Evolutionary conservation across 2,113 vertebrate species (phyloP), one percentile per base, ranked within the genome.

Genomic region (Amia ocellicauda): DNA sequence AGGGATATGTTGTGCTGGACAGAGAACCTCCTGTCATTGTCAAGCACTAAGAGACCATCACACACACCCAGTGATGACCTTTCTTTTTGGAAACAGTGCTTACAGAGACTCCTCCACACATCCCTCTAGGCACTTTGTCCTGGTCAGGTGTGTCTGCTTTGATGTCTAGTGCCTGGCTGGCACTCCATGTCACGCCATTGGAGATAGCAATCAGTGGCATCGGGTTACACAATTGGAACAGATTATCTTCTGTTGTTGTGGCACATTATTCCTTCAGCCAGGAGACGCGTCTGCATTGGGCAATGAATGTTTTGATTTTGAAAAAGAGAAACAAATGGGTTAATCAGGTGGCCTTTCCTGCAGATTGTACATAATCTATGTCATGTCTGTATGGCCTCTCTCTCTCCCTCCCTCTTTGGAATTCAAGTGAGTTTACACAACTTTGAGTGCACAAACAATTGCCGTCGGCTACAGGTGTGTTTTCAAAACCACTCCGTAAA

Each of bases 401-500:
- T 24, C 19, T 53, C 51, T 53, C 51, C 9, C 26, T 53, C 10
- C 22, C 20, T 49, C 17, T 50, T 16, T 19, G 3, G 47, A 50
- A 17, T 17, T 17, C 20, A 22, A 7, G 20, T 17, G 47, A 50
- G 20, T 50, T 22, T 50, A 50, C 17, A 50, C 47, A 50, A 50
- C 31, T n/a, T n/a, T n/a, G n/a, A n/a, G n/a, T n/a, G 31, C 31
- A 36, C 31, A 36, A 36, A 36, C 31, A 36, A 11, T 51, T 1
- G 7, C 52, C 68, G 0, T 0, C 2, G 47, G 64, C 40, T 69
- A 31, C 54, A 62, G 11, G 49, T 61, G 45, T 56, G 13, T 11
- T 3, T 69, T 74, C 2, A 10, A 68, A 73, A 55, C 56, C 64
- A 54, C 36, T 27, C 47, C 10, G 2, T 27, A 24, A 36, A 22